phyloP scores from a whole-genome alignment of 2,113 vertebrate genomes.

The Gorsachius goisagi region DNA sequence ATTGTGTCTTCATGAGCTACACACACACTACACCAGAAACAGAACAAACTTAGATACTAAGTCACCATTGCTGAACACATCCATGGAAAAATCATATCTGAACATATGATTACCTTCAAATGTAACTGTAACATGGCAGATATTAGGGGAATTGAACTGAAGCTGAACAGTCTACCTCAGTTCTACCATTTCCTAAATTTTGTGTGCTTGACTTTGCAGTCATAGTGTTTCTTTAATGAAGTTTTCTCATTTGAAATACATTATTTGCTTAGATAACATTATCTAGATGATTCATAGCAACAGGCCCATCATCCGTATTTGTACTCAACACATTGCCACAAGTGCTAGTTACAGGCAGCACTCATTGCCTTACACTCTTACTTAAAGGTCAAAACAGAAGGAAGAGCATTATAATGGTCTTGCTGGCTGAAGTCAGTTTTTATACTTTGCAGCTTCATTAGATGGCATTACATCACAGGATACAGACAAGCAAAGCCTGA shows the following conservation, averaged over 20 bases:
- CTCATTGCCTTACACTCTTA: neutral
- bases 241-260: neutral
- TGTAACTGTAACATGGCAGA: rapidly evolving
- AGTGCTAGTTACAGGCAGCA: neutral
- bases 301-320: neutral
- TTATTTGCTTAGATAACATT: neutral
- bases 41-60: neutral
- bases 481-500: conserved; percentile 12
- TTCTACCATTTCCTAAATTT: neutral
- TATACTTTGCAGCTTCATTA: conserved; percentile 44
- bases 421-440: conserved; percentile 13
- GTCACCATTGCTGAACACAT: neutral
- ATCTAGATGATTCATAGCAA: neutral
- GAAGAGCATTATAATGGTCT: conserved; percentile 4
- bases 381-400: conserved; percentile 21
- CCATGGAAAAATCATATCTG: neutral
- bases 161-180: neutral
- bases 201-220: neutral
- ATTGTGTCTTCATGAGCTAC: neutral
- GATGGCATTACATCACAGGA: conserved; percentile 47
- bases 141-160: neutral
- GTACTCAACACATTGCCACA: neutral
- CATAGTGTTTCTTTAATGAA: neutral
- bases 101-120: neutral
- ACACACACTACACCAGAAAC: neutral